These are phyloP conservation scores for Anhinga anhinga DNA, from an alignment of 2,113 vertebrate species.

Conservation along the genomic window DNA sequence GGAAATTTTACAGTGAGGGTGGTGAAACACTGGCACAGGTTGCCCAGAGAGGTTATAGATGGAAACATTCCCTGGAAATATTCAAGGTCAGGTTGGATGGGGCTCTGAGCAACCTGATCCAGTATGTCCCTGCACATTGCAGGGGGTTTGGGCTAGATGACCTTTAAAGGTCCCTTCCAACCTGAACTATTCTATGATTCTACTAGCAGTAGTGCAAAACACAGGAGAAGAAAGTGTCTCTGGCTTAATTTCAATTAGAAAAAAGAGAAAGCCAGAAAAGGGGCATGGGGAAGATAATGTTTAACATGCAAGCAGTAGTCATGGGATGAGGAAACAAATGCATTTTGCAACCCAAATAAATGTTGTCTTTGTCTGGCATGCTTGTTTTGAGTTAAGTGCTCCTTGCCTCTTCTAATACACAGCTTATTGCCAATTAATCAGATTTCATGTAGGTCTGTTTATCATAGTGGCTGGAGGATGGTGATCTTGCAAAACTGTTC, in stretches of 20 bases:
- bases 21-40: not conserved
- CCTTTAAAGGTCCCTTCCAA: not conserved
- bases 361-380: not conserved
- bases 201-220: not conserved
- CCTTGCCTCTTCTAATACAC: not conserved
- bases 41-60: not conserved
- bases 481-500: not conserved
- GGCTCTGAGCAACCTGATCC: not conserved
- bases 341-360: not conserved
- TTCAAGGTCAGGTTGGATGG: accelerated
- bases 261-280: not conserved
- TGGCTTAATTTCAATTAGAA: not conserved
- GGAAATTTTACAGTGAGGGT: not conserved
- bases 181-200: not conserved
- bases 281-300: accelerated
- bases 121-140: not conserved
- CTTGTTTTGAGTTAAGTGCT: not conserved
- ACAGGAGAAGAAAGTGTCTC: not conserved
- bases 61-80: not conserved
- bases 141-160: not conserved
- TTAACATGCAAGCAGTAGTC: not conserved
- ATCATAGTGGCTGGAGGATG: not conserved
- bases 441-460: not conserved
- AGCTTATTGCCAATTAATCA: not conserved
- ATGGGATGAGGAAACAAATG: not conserved